Percentiles rank a stretch among this genome's conserved stretches.
These are phyloP conservation scores for Salvator merianae DNA, from an alignment of 2,113 vertebrate genomes.

Conservation along the genomic window DNA sequence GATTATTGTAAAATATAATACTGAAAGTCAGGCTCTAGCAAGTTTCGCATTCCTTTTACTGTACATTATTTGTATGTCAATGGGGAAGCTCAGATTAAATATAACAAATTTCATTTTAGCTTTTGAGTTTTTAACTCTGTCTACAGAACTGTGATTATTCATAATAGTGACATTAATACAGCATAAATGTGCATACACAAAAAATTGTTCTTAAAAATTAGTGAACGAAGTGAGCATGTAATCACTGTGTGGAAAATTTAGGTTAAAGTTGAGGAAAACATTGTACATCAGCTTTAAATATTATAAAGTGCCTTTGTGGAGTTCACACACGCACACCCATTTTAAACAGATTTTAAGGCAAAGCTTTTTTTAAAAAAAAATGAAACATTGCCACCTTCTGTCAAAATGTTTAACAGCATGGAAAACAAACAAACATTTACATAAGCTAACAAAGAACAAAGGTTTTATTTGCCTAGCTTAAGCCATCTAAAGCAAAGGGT, in stretches of 20 bases:
- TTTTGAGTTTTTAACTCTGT: neutral
- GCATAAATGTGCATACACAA: neutral
- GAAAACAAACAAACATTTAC: neutral
- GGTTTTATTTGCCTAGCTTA: neutral
- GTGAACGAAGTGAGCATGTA: too few relatives aligned
- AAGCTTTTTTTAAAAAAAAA: slow-evolving; percentile 48
- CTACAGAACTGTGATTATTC: neutral
- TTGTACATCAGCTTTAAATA: too few relatives aligned
- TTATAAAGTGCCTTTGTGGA: too few relatives aligned
- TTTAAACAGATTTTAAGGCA: too few relatives aligned
- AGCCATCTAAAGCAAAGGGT: neutral
- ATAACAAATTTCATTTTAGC: neutral
- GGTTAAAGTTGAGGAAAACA: too few relatives aligned
- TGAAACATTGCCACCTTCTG: slow-evolving; percentile 67
- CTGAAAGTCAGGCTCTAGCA: neutral
- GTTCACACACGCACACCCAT: too few relatives aligned
- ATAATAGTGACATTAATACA: neutral
- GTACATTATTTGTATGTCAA: too few relatives aligned
- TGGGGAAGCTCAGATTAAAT: neutral
- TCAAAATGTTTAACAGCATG: slow-evolving; percentile 17
- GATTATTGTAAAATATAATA: neutral
- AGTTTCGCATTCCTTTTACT: neutral
- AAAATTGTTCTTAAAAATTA: neutral
- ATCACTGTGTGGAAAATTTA: too few relatives aligned
- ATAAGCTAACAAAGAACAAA: neutral